Evolutionary conservation across 2,113 vertebrate species (phyloP).

Genomic region (Mixornis gularis): DNA sequence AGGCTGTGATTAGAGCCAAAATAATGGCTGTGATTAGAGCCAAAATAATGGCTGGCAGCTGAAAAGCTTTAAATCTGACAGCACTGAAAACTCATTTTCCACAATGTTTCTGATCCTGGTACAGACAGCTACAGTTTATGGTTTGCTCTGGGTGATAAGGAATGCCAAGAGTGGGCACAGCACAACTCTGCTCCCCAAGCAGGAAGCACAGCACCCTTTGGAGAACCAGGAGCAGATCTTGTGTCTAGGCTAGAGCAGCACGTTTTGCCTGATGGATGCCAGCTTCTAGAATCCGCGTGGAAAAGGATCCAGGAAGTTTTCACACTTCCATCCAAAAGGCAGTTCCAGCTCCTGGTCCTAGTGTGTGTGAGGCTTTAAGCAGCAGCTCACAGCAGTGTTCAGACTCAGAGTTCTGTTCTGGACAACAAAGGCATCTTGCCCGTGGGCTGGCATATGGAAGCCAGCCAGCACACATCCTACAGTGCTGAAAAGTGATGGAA

Average conservation of each 20-base stretch:
- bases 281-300: not conserved
- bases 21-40: not conserved
- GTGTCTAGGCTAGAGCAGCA: not conserved
- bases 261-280: not conserved
- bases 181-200: not conserved
- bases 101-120: not conserved
- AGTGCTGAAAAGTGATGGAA: not conserved
- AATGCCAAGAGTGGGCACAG: not conserved
- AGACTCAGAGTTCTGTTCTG: not conserved
- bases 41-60: not conserved
- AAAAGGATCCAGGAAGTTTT: not conserved
- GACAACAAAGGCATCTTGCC: slow-evolving; percentile 13
- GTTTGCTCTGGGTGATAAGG: not conserved
- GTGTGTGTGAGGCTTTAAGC: not conserved
- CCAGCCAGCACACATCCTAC: not conserved
- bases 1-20: not conserved
- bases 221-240: not conserved
- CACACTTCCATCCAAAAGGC: not conserved
- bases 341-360: not conserved
- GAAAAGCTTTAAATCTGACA: not conserved
- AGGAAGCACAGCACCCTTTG: not conserved
- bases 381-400: not conserved
- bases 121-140: not conserved
- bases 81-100: not conserved
- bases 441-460: not conserved